These are phyloP conservation scores for Kryphioiulus occultus DNA, from an alignment of 2,888 invertebrate species.

Conservation along the genomic window DNA sequence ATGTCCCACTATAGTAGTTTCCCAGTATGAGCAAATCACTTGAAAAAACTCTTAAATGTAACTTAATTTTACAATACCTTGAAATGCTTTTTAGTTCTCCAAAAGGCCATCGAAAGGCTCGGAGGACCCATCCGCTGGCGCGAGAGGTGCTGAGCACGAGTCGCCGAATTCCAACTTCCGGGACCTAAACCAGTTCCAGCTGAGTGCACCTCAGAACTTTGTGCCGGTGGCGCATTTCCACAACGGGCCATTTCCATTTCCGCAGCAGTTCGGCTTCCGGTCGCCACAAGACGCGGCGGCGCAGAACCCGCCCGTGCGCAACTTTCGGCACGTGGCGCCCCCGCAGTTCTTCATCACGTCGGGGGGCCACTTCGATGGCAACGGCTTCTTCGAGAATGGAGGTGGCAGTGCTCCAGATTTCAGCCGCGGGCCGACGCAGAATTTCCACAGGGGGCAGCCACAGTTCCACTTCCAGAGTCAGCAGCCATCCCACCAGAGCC, in stretches of 20 bases:
- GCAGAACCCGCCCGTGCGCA: slow-evolving; percentile 28
- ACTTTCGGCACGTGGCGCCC: slow-evolving; percentile 24
- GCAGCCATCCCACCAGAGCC: not conserved
- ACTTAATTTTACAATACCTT: not conserved
- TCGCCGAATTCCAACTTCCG: slow-evolving; percentile 39
- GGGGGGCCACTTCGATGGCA: slow-evolving; percentile 14
- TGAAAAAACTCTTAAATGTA: too few relatives aligned
- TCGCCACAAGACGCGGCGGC: not conserved
- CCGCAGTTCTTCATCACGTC: slow-evolving; percentile 38
- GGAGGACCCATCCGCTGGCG: not conserved
- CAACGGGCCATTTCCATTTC: slow-evolving; percentile 28
- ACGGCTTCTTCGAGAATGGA: slow-evolving; percentile 43
- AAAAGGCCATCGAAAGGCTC: not conserved
- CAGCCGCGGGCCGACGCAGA: not conserved
- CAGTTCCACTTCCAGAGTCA: slow-evolving; percentile 43
- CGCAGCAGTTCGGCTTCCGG: not conserved
- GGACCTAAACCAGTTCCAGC: slow-evolving; percentile 41
- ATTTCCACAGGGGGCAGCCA: slow-evolving; percentile 33
- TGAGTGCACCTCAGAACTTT: slow-evolving; percentile 45
- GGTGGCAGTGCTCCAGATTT: slow-evolving; percentile 15
- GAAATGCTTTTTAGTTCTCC: slow-evolving; percentile 26
- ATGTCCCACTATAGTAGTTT: too few relatives aligned
- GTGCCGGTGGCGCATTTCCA: slow-evolving; percentile 50
- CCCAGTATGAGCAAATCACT: too few relatives aligned
- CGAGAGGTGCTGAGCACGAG: not conserved